Base-by-base conservation (phyloP, 2,888 invertebrate species). In the Neocrepidodera transversa region DNA sequence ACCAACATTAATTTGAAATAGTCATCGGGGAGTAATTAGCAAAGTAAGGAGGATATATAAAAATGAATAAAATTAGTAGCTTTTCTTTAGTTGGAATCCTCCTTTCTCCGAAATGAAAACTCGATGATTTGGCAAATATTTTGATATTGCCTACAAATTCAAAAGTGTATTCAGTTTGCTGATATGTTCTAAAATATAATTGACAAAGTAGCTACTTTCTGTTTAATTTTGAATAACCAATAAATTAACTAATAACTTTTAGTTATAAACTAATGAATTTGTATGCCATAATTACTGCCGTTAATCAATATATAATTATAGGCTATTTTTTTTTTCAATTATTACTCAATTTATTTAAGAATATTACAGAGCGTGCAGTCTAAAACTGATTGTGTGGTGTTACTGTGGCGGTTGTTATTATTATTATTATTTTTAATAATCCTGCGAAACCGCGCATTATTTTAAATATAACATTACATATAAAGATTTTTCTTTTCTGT, bases 341-440 rank as follows among this genome's bases (percentile, higher is more conserved):
- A 78, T 77, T 78, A 78, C 75, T 78, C 76, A 71, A 76, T 77
- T 77, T 78, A 76, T 76, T 79, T 79, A 78, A 79, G 78, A 79
- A 80, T 79, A 79, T 78, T 80, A 66, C 74, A 74, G 66, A 77
- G 76, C 77, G 81, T 80, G 81, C 81, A 81, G 80, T 81, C 80
- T 80, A 79, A 73, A 79, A 78, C 79, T 80, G 79, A 80, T 79
- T 80, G 80, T 78, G 76, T 79, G 79, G 78, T 79, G 78, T 79
- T 78, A 68, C 62, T 64, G 61, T 57, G 50, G 62, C 58, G 60
- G 53, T 47, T 26, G 11, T 42, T 47, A 47, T 51, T 48, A 40
- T 50, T 62, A 53, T 1, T n/a, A n/a, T n/a, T n/a, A n/a, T n/a
- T n/a, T n/a, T n/a, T n/a, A n/a, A n/a, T 23, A 23, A 23, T 50